These are phyloP conservation scores for Styela clava DNA, from an alignment of 23 tunicate genomes.

Conservation along the genomic window DNA sequence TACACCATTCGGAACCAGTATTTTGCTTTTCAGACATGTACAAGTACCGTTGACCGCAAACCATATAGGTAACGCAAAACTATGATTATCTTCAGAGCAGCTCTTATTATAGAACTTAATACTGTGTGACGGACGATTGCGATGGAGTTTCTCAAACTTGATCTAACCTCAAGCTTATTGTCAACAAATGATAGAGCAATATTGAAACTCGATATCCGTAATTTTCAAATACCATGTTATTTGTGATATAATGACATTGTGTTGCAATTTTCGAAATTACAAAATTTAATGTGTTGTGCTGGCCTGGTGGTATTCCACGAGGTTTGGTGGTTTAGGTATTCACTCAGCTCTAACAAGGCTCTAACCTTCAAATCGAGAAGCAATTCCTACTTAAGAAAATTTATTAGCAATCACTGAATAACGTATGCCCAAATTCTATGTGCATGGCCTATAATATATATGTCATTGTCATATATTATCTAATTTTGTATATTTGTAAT, in stretches of 20 bases:
- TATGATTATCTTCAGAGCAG: background rate
- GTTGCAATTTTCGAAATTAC: background rate
- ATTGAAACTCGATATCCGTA: background rate
- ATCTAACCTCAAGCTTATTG: background rate
- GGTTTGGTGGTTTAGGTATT: too few species aligned
- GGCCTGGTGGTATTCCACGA: too few species aligned
- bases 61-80: background rate
- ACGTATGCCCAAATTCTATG: too few species aligned
- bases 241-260: background rate
- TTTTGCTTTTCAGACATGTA: background rate
- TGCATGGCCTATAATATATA: too few species aligned
- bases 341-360: too few species aligned
- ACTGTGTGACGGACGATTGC: background rate
- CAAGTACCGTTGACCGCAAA: background rate
- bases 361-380: too few species aligned
- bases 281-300: background rate
- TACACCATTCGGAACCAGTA: background rate
- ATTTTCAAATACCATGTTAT: background rate
- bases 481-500: too few species aligned
- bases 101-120: background rate
- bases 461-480: too few species aligned
- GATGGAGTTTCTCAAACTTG: background rate
- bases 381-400: too few species aligned
- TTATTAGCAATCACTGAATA: too few species aligned
- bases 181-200: background rate